Base-by-base conservation (phyloP, 2,888 invertebrate species). In the Pyrrhosoma nymphula region DNA sequence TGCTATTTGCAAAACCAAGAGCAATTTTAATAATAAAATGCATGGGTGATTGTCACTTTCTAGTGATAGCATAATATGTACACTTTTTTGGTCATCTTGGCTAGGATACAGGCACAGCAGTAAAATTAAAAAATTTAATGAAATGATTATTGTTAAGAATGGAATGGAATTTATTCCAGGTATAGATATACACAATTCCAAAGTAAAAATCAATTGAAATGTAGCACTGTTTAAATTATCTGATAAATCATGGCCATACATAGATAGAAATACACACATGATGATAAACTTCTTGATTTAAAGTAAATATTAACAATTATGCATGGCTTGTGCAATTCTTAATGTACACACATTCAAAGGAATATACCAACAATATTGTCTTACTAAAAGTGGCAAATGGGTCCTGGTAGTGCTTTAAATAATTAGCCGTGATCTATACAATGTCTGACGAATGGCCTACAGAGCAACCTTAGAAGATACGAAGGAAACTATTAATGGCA, bases 281-380 rank as follows among this genome's bases (percentile, higher is more conserved):
- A 93, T 93, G 93, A 93, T 75, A 93, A 93, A 63, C 69, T 69
- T 47, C 75, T 93, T 47, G 93, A 93, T 69, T 93, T 69, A 93
- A 93, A 93, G 93, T 93, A 93, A 93, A 93, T 63, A 93, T 93
- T 93, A 93, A 93, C 93, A 93, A 69, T 47, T 93, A 93, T 93
- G 93, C 69, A 93, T 93, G 93, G 93, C 93, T 63, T 63, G 93
- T 69, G 93, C 93, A 69, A 93, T 93, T 93, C 69, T 93, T 93
- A 93, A 93, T 93, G 93, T 93, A 93, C 93, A 93, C 93, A 93
- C 93, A 93, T 93, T 93, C 93, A 93, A 93, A 93, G 69, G 93
- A 93, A 93, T 93, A 93, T 93, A 93, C 63, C 93, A 93, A 93
- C 93, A 93, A 93, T 93, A 93, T 93, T 75, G 93, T 93, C 93